Evolutionary conservation across 2,797 vertebrate genomes (phyloP), one percentile per base, ranked within the genome.

Genomic region (Gymnothorax javanicus): DNA sequence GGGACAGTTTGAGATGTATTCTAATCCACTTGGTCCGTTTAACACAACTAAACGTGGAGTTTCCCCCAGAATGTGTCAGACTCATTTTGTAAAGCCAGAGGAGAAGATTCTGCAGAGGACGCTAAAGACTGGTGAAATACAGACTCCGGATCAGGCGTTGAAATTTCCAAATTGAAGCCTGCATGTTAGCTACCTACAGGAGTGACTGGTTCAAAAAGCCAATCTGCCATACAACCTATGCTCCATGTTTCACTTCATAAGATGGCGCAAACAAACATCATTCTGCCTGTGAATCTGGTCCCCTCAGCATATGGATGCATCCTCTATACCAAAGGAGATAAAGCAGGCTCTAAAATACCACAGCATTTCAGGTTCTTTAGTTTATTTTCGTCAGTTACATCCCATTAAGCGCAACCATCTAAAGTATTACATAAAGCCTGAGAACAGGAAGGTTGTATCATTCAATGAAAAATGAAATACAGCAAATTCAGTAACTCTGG

Each of bases 201-300:
- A 81, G 75, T 75, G 62, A 43, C 5, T 23, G 43, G 23, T n/a
- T 86, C 85, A 27, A 60, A 56, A 2, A 59, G 58, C 58, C 58
- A n/a, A 67, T 67, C 75, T 67, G 85, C 50, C 75, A 86, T 17
- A 86, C 71, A 59, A 59, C 58, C 13, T 59, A 13, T 59, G 20
- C 15, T 67, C n/a, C 62, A 7, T n/a, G 20, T 13, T 9, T 59
- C 9, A 9, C 13, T 67, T 23, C 20, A 20, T 67, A 67, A n/a
- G n/a, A n/a, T n/a, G n/a, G 23, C 62, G n/a, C n/a, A 7, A 0
- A 23, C 4, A 23, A 23, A 7, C 62, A 13, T 17, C 62, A 67
- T 23, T 23, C 5, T 20, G 62, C 62, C 62, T n/a, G 60, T 4
- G 5, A 62, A 2, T 62, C 60, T 2, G 60, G 33, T 43, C 13